A percentile compares a stretch with the other conserved stretches of the same genome.
Conservation (phyloP, 2,797 vertebrate species). For the Melanotaenia pygmaea region DNA sequence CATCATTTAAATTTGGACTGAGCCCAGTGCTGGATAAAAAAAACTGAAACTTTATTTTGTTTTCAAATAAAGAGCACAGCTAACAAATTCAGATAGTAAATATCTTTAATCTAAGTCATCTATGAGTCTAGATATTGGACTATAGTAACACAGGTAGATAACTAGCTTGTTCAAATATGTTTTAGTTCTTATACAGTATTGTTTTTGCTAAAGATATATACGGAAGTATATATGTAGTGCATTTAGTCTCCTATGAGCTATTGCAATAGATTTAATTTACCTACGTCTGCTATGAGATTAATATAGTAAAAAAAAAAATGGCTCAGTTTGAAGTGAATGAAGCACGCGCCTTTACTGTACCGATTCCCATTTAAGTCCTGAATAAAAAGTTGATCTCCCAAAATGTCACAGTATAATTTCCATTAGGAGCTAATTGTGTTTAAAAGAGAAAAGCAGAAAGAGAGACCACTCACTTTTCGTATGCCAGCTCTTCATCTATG, state of each 20-base stretch:
- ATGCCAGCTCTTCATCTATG: slow-evolving; percentile 94
- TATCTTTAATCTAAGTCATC: background rate
- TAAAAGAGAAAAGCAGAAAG: background rate
- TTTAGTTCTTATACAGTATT: background rate
- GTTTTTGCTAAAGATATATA: background rate
- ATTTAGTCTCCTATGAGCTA: background rate
- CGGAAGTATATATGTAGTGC: background rate
- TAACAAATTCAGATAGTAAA: background rate
- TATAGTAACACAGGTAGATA: background rate
- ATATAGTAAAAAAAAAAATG: too few species aligned
- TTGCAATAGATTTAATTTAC: background rate
- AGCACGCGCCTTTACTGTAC: background rate
- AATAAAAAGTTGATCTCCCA: background rate
- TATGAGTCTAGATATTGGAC: background rate
- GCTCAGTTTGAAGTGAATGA: background rate
- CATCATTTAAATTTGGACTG: background rate
- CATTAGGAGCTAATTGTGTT: background rate
- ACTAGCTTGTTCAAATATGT: background rate
- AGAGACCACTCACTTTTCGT: slow-evolving; percentile 92
- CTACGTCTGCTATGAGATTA: too few species aligned
- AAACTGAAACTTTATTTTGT: background rate
- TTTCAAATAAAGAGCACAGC: background rate
- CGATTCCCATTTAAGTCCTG: background rate
- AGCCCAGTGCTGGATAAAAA: background rate
- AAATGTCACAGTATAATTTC: background rate